These are phyloP conservation scores for Drosophila guanche DNA, from an alignment of 1,140 invertebrate species.

Conservation along the genomic window DNA sequence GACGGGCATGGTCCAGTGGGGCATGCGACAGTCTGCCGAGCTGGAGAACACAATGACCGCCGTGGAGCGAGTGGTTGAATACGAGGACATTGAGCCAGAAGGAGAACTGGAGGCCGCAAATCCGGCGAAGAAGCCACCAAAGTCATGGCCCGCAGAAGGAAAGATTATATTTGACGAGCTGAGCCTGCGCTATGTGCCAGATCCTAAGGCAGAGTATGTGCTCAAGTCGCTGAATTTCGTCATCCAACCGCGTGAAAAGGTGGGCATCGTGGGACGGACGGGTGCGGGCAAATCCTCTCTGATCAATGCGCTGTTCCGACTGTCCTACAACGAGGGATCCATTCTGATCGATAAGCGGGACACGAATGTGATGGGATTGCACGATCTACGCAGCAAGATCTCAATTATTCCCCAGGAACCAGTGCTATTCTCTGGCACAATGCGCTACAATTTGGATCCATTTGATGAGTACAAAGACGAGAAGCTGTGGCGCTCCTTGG, in stretches of 20 bases:
- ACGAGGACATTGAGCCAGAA: slow-evolving; percentile 89
- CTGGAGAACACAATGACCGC: slow-evolving; percentile 93
- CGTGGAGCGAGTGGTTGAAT: slow-evolving; percentile 91
- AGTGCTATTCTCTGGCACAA: slow-evolving; percentile 91
- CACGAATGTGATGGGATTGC: slow-evolving; percentile 86
- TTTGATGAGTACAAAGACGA: slow-evolving; percentile 91
- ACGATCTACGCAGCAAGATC: slow-evolving; percentile 90
- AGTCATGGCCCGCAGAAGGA: slow-evolving; percentile 89
- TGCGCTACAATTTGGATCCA: slow-evolving; percentile 94
- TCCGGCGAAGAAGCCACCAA: slow-evolving; percentile 86
- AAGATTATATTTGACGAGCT: slow-evolving; percentile 88
- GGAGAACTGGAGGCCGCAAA: slow-evolving; percentile 85
- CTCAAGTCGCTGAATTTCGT: slow-evolving; percentile 87
- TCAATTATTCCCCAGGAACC: slow-evolving; percentile 97
- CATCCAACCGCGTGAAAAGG: slow-evolving; percentile 87
- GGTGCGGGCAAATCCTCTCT: slow-evolving; percentile 97
- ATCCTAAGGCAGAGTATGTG: slow-evolving; percentile 86
- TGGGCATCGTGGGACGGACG: slow-evolving; percentile 92
- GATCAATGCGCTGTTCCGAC: slow-evolving; percentile 90
- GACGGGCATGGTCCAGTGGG: slow-evolving; percentile 94
- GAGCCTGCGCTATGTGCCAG: slow-evolving; percentile 87
- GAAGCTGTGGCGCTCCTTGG: slow-evolving; percentile 91
- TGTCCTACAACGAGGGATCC: slow-evolving; percentile 89
- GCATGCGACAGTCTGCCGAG: slow-evolving; percentile 92
- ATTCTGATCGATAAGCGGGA: slow-evolving; percentile 90